Base-by-base conservation (phyloP, 2,888 invertebrate genomes). In the Ochlodes sylvanus region DNA sequence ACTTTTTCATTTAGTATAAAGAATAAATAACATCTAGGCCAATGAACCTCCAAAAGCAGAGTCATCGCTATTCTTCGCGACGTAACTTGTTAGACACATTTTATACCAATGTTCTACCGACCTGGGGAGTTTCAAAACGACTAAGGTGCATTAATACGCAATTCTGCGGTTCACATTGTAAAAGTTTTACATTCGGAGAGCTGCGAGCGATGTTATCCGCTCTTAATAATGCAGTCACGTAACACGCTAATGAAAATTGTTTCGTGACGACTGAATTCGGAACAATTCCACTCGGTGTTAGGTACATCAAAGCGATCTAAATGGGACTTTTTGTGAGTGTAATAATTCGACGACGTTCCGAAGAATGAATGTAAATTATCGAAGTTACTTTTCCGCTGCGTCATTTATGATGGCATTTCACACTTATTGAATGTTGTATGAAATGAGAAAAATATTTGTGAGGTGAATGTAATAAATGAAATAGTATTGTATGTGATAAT, bases 231-330 rank as follows among this genome's bases (percentile, higher is more conserved):
- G 79, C 84, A 86, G 88, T 87, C 91, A 90, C 90, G 90, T 90
- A 86, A 81, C 79, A 75, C 80, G 80, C 86, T 89, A 90, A 90
- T 91, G 90, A 89, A 92, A 92, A 91, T 90, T 88, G 89, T 88
- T 90, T 78, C 83, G 84, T 83, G 86, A 87, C 86, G 83, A 86
- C 85, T 85, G 86, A 86, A 85, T 87, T 87, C 80, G 76, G 79
- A 67, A 77, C 77, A 80, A 83, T 88, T 88, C 87, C 83, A 83
- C 85, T 83, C 78, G 78, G 80, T 82, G 80, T 86, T 85, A 84
- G 80, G 80, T 74, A 85, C 82, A 82, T 84, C 83, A 83, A 83
- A 84, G 79, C 79, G 80, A 61, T 55, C 44, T 61, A 61, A 67
- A 67, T 66, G 60, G 60, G 60, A 66, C 60, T 60, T 66, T 66